Conservation (phyloP, 1,140 invertebrate genomes). For the Pseudomyrmex gracilis region DNA sequence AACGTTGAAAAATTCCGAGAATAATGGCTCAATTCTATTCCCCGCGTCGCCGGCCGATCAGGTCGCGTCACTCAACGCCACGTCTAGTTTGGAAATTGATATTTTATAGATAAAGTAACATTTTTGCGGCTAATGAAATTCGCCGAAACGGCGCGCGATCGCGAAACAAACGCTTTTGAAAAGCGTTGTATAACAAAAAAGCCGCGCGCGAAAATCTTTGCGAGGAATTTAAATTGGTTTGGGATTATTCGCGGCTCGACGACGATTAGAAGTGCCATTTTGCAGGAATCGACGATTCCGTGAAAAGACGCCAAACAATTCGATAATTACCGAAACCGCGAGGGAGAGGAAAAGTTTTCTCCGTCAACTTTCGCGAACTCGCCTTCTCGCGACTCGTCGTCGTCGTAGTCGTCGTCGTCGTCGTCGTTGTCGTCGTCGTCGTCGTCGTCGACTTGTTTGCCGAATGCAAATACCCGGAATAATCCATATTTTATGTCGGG, state of each 20-base stretch:
- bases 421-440: too few relatives aligned
- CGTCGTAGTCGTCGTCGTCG: too few relatives aligned
- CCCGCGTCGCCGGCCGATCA: not conserved
- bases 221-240: not conserved
- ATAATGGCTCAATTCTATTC: slow-evolving; percentile 27
- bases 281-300: slow-evolving; percentile 52
- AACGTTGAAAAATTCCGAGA: slow-evolving; percentile 54
- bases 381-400: slow-evolving; percentile 50
- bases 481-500: slow-evolving; percentile 84
- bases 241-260: not conserved
- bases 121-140: slow-evolving; percentile 12
- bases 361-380: slow-evolving; percentile 57
- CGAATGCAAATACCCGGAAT: slow-evolving; percentile 84
- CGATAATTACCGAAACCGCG: slow-evolving; percentile 66
- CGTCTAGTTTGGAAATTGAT: slow-evolving; percentile 7
- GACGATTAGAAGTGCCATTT: slow-evolving; percentile 45
- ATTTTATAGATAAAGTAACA: slow-evolving; percentile 14
- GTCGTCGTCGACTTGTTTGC: slow-evolving; percentile 80
- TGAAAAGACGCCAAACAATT: slow-evolving; percentile 62
- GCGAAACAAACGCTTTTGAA: too few relatives aligned
- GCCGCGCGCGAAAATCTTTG: not conserved
- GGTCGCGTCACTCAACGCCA: slow-evolving; percentile 21
- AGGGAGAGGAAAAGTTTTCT: slow-evolving; percentile 59
- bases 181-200: too few relatives aligned
- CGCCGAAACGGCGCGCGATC: not conserved